Evolutionary conservation across 2,888 invertebrate species (phyloP).

Genomic region (Chorisops tibialis): DNA sequence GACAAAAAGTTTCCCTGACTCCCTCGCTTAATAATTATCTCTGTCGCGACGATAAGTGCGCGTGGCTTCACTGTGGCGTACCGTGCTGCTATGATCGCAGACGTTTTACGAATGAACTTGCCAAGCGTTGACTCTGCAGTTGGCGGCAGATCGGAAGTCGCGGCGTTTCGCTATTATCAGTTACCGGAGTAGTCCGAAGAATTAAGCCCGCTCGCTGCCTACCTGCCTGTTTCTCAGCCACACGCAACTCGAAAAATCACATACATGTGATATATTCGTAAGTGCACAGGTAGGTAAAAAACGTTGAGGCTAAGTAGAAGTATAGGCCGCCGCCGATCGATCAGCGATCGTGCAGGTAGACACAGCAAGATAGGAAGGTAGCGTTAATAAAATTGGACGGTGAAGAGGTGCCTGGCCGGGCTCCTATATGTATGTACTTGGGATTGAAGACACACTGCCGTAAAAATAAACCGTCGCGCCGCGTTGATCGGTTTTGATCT

Average conservation of each 20-base stretch:
- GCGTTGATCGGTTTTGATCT: neutral
- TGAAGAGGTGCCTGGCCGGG: too few relatives aligned
- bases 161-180: neutral
- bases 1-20: too few relatives aligned
- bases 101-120: neutral
- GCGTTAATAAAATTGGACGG: too few relatives aligned
- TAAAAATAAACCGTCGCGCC: neutral
- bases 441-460: too few relatives aligned
- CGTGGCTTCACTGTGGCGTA: neutral
- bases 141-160: neutral
- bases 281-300: neutral
- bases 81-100: constrained; percentile 1
- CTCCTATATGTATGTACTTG: too few relatives aligned
- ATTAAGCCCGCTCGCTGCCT: neutral
- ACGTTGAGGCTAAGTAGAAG: neutral
- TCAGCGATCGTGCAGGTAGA: constrained; percentile 14
- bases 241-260: constrained; percentile 7
- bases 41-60: neutral
- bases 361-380: too few relatives aligned
- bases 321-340: constrained; percentile 1
- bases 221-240: neutral
- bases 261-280: neutral
- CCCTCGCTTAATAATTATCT: too few relatives aligned
- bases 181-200: too few relatives aligned
- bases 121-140: neutral